Evolutionary conservation across 2,888 invertebrate species (phyloP).

Genomic region (Athrips mouffetella): DNA sequence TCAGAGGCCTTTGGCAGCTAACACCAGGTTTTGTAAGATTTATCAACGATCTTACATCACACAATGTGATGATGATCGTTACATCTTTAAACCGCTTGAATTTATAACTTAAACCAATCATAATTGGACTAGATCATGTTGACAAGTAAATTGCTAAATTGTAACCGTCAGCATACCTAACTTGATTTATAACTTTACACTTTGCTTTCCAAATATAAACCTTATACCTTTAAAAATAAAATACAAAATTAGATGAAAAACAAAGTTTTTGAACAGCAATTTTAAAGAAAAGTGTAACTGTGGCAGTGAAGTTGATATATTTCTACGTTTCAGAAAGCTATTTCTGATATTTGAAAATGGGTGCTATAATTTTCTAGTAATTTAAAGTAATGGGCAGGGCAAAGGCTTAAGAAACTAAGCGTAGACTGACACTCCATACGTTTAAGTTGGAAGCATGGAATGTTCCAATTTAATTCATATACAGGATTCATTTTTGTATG

Average conservation of each 20-base stretch:
- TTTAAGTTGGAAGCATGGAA: too few species aligned
- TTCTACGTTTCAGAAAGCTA: slow-evolving; percentile 35
- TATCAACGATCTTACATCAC: too few species aligned
- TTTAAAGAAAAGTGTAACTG: slow-evolving; percentile 47
- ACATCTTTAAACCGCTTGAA: slow-evolving; percentile 19
- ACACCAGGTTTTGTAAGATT: too few species aligned
- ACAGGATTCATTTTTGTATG: too few species aligned
- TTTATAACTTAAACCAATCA: slow-evolving; percentile 29
- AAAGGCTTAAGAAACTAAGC: neutral
- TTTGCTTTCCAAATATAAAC: slow-evolving; percentile 25
- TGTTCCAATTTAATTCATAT: too few species aligned
- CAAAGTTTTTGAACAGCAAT: slow-evolving; percentile 27
- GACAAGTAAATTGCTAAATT: slow-evolving; percentile 67
- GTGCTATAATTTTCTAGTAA: slow-evolving; percentile 33
- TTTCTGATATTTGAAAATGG: slow-evolving; percentile 43
- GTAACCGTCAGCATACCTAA: slow-evolving; percentile 54
- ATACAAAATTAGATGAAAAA: neutral
- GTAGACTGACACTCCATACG: slow-evolving; percentile 1
- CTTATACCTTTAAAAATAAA: slow-evolving; percentile 20
- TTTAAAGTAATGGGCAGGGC: slow-evolving; percentile 8
- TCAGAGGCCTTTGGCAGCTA: too few species aligned
- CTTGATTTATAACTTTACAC: slow-evolving; percentile 47
- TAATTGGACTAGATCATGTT: slow-evolving; percentile 60
- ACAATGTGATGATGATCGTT: too few species aligned
- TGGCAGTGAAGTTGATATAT: slow-evolving; percentile 52